Evolutionary conservation across 53 echinoderm and acorn worm species (phyloP).

Genomic region (Glandiceps talaboti): DNA sequence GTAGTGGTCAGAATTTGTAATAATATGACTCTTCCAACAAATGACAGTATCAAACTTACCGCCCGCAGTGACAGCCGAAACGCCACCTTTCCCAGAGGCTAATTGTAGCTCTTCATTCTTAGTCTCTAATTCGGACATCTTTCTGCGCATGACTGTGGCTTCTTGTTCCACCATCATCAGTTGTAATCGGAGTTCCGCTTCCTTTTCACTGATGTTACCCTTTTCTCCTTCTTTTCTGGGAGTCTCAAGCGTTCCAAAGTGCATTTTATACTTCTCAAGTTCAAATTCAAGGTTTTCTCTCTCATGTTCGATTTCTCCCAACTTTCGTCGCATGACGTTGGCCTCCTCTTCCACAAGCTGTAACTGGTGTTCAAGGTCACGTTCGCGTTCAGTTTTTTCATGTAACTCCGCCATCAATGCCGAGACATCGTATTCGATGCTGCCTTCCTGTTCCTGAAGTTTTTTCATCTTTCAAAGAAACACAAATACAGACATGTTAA

Average conservation of each 20-base stretch:
- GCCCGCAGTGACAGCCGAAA: too few species aligned
- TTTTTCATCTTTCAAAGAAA: not conserved
- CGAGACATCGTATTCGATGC: constrained; percentile 66
- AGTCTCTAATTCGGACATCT: constrained; percentile 64
- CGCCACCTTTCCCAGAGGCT: too few species aligned
- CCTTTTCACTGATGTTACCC: constrained; percentile 83
- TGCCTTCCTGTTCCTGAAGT: not conserved
- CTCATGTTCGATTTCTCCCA: constrained; percentile 60
- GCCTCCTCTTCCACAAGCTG: constrained; percentile 91
- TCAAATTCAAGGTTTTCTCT: constrained; percentile 92
- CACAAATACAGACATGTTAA: too few species aligned
- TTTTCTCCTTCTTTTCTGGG: constrained; percentile 47
- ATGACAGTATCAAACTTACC: too few species aligned
- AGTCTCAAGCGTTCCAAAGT: constrained; percentile 89
- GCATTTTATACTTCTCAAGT: constrained; percentile 90
- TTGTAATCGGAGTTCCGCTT: constrained; percentile 91
- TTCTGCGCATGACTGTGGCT: constrained; percentile 84
- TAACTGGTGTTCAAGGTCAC: constrained; percentile 87
- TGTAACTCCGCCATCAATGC: constrained; percentile 83
- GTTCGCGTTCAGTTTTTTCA: constrained; percentile 74
- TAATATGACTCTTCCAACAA: too few species aligned
- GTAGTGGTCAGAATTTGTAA: too few species aligned
- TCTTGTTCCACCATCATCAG: constrained; percentile 92
- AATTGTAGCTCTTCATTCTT: constrained; percentile 76
- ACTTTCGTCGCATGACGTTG: constrained; percentile 60